A percentile compares a stretch with the other conserved stretches of the same genome.
phyloP scores from a whole-genome alignment of 1,140 invertebrate species.

The Calliopsis andreniformis region DNA sequence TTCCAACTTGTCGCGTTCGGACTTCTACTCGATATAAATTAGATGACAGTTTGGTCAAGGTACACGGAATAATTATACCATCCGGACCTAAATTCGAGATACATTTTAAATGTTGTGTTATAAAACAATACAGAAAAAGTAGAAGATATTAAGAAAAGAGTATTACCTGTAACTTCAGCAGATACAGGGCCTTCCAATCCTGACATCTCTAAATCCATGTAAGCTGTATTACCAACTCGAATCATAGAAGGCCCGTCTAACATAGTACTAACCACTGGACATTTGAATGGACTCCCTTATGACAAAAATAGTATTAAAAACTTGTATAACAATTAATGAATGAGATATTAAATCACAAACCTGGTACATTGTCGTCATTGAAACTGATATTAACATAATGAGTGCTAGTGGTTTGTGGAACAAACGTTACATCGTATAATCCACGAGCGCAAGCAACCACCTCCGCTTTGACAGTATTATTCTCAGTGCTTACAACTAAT shows the following conservation, averaged over 20 bases:
- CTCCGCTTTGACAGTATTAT: slow-evolving; percentile 93
- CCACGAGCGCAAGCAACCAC: slow-evolving; percentile 94
- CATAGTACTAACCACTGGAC: slow-evolving; percentile 80
- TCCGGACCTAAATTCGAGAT: slow-evolving; percentile 81
- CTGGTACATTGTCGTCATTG: slow-evolving; percentile 95
- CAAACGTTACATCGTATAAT: slow-evolving; percentile 97
- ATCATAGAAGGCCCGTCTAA: slow-evolving; percentile 80
- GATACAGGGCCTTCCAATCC: slow-evolving; percentile 75
- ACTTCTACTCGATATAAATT: slow-evolving; percentile 83
- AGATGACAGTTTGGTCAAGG: slow-evolving; percentile 80
- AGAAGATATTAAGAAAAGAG: neutral
- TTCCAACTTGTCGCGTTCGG: slow-evolving; percentile 84
- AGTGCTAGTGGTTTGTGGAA: slow-evolving; percentile 93
- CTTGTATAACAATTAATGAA: neutral
- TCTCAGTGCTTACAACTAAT: slow-evolving; percentile 94
- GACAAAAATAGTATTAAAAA: slow-evolving; percentile 19
- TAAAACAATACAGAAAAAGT: neutral
- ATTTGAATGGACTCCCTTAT: slow-evolving; percentile 94
- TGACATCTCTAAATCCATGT: slow-evolving; percentile 81
- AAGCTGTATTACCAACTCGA: slow-evolving; percentile 81
- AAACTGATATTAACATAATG: slow-evolving; percentile 98
- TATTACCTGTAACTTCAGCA: slow-evolving; percentile 78
- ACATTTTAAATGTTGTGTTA: slow-evolving; percentile 15
- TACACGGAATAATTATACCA: slow-evolving; percentile 82
- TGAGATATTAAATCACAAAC: slow-evolving; percentile 70